Percentiles rank a stretch among this genome's conserved stretches.
phyloP scores from a whole-genome alignment of 2,797 vertebrate species.

The Thamnophis elegans region DNA sequence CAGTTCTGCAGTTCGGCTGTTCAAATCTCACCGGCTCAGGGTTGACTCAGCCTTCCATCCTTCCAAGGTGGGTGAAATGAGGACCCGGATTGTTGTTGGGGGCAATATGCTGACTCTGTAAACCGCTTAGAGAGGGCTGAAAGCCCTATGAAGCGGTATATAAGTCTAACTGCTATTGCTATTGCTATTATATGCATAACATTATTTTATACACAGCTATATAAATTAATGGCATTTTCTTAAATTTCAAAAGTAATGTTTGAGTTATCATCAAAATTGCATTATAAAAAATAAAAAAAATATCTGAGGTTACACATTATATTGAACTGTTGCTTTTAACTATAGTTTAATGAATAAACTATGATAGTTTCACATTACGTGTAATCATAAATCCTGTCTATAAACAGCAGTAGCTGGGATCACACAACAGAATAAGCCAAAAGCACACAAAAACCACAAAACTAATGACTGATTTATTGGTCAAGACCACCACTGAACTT shows the following conservation, averaged over 20 bases:
- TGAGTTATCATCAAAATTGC: background rate
- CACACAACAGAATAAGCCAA: background rate
- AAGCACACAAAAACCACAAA: background rate
- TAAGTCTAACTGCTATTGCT: too few species aligned
- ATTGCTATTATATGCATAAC: background rate
- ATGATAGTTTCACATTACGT: background rate
- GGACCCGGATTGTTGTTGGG: too few species aligned
- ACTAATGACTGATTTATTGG: background rate
- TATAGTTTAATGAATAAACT: background rate
- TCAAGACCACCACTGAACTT: background rate
- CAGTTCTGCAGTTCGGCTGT: too few species aligned
- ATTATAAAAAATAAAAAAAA: background rate
- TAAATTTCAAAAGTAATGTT: background rate
- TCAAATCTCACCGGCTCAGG: too few species aligned
- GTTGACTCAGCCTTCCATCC: too few species aligned
- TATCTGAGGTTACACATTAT: background rate
- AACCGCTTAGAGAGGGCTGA: too few species aligned
- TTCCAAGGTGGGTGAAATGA: too few species aligned
- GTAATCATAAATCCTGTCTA: background rate
- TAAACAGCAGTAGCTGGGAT: background rate
- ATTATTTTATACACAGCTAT: background rate
- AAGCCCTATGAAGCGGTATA: too few species aligned
- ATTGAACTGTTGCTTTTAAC: background rate
- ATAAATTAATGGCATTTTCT: background rate
- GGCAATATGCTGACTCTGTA: too few species aligned